Conservation (phyloP, 2,113 vertebrate genomes). For the Antechinus stuartii region DNA sequence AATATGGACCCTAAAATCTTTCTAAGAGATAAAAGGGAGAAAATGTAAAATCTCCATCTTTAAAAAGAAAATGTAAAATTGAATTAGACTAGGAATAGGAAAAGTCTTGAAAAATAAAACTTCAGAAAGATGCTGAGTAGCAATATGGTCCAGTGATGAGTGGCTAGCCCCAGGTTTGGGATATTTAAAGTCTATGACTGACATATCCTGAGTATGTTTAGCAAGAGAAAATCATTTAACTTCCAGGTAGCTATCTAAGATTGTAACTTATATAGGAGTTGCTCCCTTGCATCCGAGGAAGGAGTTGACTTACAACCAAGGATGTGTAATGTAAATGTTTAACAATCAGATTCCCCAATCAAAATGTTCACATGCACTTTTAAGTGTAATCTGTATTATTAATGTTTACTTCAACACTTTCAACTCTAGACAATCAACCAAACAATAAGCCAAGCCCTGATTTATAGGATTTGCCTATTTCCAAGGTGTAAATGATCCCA, state of each 20-base stretch:
- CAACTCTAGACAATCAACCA: background rate
- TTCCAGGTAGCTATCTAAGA: background rate
- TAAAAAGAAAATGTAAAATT: conserved; percentile 23
- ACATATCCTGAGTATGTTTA: background rate
- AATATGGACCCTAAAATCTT: conserved; percentile 52
- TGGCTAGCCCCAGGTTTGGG: background rate
- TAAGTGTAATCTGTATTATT: background rate
- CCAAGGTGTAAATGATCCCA: background rate
- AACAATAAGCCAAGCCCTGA: background rate
- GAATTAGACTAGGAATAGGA: conserved; percentile 13
- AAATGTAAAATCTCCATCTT: conserved; percentile 24
- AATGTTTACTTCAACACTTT: background rate
- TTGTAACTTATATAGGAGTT: background rate
- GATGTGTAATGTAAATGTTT: background rate
- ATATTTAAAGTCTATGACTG: background rate
- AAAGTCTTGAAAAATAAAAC: background rate
- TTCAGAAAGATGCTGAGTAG: background rate
- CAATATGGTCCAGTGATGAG: background rate
- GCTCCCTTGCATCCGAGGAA: background rate
- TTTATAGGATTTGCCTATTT: background rate
- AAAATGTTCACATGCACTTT: background rate
- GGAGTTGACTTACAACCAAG: background rate
- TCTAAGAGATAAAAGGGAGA: background rate
- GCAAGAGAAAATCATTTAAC: background rate
- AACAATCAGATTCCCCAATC: background rate